These are phyloP conservation scores for Festucalex cinctus DNA, from an alignment of 2,113 vertebrate species.

Conservation along the genomic window DNA sequence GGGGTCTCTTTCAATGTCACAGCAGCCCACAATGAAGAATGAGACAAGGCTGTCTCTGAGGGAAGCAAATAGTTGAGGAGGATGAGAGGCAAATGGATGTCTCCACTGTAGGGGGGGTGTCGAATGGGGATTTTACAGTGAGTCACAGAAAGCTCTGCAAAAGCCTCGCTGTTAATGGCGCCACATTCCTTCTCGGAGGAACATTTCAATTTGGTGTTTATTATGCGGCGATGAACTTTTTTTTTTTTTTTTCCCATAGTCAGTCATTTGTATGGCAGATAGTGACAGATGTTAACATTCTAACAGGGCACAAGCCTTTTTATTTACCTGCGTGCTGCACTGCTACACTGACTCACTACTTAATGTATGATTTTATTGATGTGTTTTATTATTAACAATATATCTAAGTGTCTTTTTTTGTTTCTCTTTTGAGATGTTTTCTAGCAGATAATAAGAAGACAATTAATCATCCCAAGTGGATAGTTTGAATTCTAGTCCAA, in stretches of 20 bases:
- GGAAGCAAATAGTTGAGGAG: slow-evolving; percentile 55
- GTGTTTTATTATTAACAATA: not conserved
- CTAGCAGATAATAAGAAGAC: slow-evolving; percentile 15
- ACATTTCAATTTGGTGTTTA: slow-evolving; percentile 24
- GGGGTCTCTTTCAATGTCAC: slow-evolving; percentile 72
- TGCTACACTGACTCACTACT: slow-evolving; percentile 2
- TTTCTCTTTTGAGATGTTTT: slow-evolving; percentile 14
- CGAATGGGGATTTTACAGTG: slow-evolving; percentile 44
- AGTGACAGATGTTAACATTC: not conserved
- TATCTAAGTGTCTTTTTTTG: slow-evolving; percentile 14
- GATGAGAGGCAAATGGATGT: slow-evolving; percentile 63
- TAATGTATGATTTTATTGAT: slow-evolving; percentile 1
- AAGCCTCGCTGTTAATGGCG: slow-evolving; percentile 50
- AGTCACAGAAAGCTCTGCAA: slow-evolving; percentile 42
- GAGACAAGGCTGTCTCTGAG: slow-evolving; percentile 59
- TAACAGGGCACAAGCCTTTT: not conserved
- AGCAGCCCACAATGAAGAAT: slow-evolving; percentile 56
- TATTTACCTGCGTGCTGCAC: not conserved
- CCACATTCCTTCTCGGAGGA: slow-evolving; percentile 21
- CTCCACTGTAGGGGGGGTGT: slow-evolving; percentile 52
- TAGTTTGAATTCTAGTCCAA: slow-evolving; percentile 24
- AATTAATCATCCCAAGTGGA: slow-evolving; percentile 31
- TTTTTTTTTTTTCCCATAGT: not conserved
- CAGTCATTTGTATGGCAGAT: not conserved
- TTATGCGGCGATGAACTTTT: not conserved